Base-by-base conservation (phyloP, 2,113 vertebrate species). In the Gambusia holbrooki region DNA sequence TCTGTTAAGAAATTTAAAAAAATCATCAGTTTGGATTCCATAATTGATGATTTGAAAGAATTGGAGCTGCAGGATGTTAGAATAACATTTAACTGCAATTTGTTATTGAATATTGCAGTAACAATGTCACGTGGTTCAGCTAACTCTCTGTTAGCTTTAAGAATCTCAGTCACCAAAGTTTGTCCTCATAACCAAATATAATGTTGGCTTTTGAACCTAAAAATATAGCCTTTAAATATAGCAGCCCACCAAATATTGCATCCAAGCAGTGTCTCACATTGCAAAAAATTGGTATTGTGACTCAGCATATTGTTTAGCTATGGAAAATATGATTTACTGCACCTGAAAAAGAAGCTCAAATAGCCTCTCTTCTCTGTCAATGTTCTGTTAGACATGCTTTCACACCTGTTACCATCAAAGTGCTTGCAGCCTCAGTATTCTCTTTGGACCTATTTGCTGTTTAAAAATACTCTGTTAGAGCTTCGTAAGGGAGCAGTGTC, bases 401-500 rank as follows among this genome's bases (percentile, higher is more conserved):
- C 88, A 82, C 80, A 90, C 90, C 76, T 90, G 89, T 91, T 89
- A 69, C 81, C 77, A 61, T 73, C 63, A 35, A 89, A 88, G 64
- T 51, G 87, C 85, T 84, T 22, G 12, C 64, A 85, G 89, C 81
- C 65, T 40, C 62, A 17, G 69, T 70, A 81, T 78, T 86, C 90
- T 83, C 86, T 83, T 42, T 63, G 92, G 93, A 87, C 86, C 86
- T 80, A 80, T 91, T 85, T 88, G 82, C 66, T 62, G 71, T 89
- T 91, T 93, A 90, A 92, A 93, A 92, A 93, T 91, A 89, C 86
- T 89, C 89, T 88, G 81, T 88, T 74, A 75, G 73, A 74, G 83
- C 86, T 84, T 87, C 63, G 54, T 79, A 72, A 85, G 83, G 83
- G 78, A 84, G 69, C 71, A 71, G 58, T 81, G 84, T 89, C 90